These are phyloP conservation scores for Discoglossus pictus DNA, from an alignment of 2,797 vertebrate genomes.

Conservation along the genomic window DNA sequence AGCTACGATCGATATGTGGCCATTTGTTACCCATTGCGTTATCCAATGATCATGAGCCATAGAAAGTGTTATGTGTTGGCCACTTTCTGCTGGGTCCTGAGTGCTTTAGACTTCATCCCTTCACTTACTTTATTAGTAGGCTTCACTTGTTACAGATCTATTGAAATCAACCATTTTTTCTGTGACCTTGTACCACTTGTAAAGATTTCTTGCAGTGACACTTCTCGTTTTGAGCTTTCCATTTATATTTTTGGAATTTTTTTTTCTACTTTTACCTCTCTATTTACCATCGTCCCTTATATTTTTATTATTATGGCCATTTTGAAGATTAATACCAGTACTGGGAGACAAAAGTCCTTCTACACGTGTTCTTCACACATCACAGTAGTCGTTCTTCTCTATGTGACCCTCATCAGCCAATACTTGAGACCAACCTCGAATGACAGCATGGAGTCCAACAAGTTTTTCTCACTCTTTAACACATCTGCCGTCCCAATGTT, in stretches of 20 bases:
- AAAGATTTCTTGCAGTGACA: conserved; percentile 4
- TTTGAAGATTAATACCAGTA: conserved; percentile 21
- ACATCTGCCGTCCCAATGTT: conserved; percentile 42
- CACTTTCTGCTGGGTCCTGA: background rate
- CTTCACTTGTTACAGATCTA: conserved; percentile 5
- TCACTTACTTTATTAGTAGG: background rate
- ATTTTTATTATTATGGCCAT: conserved; percentile 33
- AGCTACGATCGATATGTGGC: conserved; percentile 5
- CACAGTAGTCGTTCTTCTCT: conserved; percentile 10
- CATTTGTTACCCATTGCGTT: conserved; percentile 2
- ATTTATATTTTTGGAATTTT: background rate
- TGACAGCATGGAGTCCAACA: conserved; percentile 31
- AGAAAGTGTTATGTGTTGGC: background rate
- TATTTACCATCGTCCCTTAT: conserved; percentile 30
- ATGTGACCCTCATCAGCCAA: conserved; percentile 47
- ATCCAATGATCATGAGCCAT: conserved; percentile 1
- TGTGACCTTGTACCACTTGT: conserved; percentile 3
- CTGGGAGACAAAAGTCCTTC: conserved; percentile 39
- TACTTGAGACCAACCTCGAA: conserved; percentile 22
- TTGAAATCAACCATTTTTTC: conserved; percentile 8
- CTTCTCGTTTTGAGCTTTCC: background rate
- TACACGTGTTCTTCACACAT: conserved; percentile 50
- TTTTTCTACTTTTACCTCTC: background rate
- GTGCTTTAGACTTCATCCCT: background rate
- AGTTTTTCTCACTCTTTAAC: conserved; percentile 50